Base-by-base conservation (phyloP, 2,888 invertebrate genomes). In the Catocala nupta region DNA sequence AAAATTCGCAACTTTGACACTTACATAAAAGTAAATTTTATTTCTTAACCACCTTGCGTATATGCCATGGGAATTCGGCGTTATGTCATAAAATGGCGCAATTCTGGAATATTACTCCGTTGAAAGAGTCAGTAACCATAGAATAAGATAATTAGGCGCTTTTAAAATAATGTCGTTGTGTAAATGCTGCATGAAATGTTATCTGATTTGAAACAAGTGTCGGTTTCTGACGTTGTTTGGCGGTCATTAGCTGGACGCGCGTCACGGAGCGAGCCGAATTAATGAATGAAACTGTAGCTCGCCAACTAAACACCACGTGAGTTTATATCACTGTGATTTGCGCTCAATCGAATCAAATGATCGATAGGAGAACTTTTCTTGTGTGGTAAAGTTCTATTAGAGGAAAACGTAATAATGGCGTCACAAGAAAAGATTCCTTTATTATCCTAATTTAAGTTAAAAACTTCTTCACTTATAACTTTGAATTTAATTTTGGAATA, bases 241-340 rank as follows among this genome's bases (percentile, higher is more conserved):
- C 67, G 64, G 73, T 73, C 75, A 73, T 78, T 78, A 75, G 68
- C 44, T 64, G 54, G 63, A 42, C 54, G 57, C 55, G 70, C 79
- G 78, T 72, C 72, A 75, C 51, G 10, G 48, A 52, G 49, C 48
- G 61, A 55, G 13, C 57, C 61, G 55, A 51, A 65, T 52, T 67
- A 70, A 66, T 78, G 81, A 80, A 81, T 76, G 75, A 68, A 68
- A 67, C 64, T 58, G 59, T 73, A 57, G 63, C 69, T 59, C 61
- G 67, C 70, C 73, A 78, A 71, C 64, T 58, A 57, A 63, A 45
- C 59, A 62, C 55, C 57, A 53, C 63, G 53, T 58, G 49, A 59
- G 58, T 65, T 78, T 70, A 70, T 71, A 67, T 76, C 60, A 55
- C 50, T 36, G 58, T 50, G 52, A 70, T 72, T 70, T 62, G 44